Base-by-base conservation (phyloP, 2,888 invertebrate species). In the Periphyllus acericola region DNA sequence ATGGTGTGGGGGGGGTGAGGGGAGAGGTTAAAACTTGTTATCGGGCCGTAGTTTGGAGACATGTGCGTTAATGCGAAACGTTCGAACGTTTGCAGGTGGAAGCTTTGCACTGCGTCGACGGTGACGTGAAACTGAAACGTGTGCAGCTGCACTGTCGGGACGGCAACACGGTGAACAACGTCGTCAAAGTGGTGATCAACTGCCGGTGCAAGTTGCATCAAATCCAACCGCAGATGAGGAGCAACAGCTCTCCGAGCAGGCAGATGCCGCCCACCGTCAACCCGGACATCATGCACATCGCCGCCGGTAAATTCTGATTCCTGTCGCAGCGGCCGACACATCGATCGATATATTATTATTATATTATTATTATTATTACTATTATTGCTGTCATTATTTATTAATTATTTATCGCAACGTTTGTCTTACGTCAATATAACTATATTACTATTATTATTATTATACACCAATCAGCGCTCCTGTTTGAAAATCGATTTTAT, bases 121-220 rank as follows among this genome's bases (percentile, higher is more conserved):
- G 89, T 8, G 89, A 89, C 34, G 74, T 79, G 29, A 89, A 83
- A 34, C 52, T 89, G 17, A 6, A 84, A 40, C 89, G 89, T 5
- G 87, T 89, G n/a, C 86, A 89, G 76, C 78, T 89, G 19, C 81
- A 88, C n/a, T 89, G 89, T 19, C 83, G 83, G 17, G 89, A 89
- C 36, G 89, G 89, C 0, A 89, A 89, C n/a, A 88, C 80, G 19
- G 36, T 89, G n/a, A 89, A 89, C 60, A 84, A 89, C 9, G 34
- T 89, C 55, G 78, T 89, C 4, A 89, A 88, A 66, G 87, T 89
- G 32, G 89, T 89, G 29, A 83, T 68, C 68, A 89, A 75, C 21
- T 89, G 89, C 40, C 40, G 76, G 17, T 89, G 89, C 72, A 86
- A 83, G n/a, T 81, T 89, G 40, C 89, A 89, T 32, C 81, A 40